Conservation (phyloP, 1,140 invertebrate species). For the Drosophila gunungcola region DNA sequence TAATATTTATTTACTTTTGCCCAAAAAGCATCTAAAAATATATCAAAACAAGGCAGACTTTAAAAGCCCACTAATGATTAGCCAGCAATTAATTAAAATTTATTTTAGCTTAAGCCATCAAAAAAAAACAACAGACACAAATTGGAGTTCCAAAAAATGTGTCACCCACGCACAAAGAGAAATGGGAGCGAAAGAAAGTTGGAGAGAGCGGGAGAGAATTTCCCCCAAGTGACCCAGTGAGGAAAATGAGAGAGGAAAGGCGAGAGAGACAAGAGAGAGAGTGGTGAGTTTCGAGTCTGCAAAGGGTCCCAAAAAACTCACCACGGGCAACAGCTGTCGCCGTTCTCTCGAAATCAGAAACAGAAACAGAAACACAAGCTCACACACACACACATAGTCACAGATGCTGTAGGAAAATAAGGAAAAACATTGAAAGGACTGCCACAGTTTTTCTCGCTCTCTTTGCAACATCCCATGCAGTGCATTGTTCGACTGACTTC, state of each 20-base stretch:
- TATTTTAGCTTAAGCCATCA: constrained; percentile 55
- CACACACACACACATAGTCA: constrained; percentile 6
- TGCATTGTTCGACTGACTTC: constrained; percentile 54
- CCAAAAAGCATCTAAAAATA: constrained; percentile 25
- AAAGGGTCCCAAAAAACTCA: constrained; percentile 45
- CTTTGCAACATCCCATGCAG: constrained; percentile 51
- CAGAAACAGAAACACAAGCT: constrained; percentile 25
- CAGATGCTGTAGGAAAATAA: constrained; percentile 11
- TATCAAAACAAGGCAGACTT: constrained; percentile 1
- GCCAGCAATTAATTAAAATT: constrained; percentile 76
- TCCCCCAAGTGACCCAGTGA: constrained; percentile 51
- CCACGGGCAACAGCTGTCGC: constrained; percentile 67
- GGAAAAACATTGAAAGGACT: constrained; percentile 40
- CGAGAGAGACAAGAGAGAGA: constrained; percentile 22
- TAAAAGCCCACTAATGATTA: constrained; percentile 52
- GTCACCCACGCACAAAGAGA: constrained; percentile 46
- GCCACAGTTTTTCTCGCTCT: constrained; percentile 39
- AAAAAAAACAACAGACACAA: constrained; percentile 43
- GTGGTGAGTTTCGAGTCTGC: constrained; percentile 60
- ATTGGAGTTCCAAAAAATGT: constrained; percentile 51
- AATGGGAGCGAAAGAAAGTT: constrained; percentile 32
- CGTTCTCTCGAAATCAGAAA: constrained; percentile 47
- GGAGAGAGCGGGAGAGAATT: constrained; percentile 37
- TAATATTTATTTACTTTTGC: background rate
- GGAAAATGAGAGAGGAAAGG: constrained; percentile 13